These are phyloP conservation scores for Mustela nigripes DNA, from an alignment of 2,113 vertebrate genomes.

Conservation along the genomic window DNA sequence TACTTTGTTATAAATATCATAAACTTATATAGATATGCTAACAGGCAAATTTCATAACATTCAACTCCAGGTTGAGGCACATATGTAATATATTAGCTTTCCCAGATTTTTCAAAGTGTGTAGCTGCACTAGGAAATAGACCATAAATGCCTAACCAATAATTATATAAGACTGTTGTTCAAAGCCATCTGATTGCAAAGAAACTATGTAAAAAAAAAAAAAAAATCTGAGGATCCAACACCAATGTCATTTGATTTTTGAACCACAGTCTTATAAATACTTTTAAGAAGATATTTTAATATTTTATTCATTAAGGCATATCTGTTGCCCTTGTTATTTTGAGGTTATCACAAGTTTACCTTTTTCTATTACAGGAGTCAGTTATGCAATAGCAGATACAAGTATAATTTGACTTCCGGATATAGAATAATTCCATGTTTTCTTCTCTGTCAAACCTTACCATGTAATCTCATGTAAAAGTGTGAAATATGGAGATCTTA, in stretches of 20 bases:
- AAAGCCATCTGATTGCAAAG: neutral
- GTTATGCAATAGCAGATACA: neutral
- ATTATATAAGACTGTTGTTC: neutral
- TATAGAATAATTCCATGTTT: neutral
- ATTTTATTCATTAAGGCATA: slow-evolving; percentile 25
- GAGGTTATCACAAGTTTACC: neutral
- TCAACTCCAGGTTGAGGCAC: neutral
- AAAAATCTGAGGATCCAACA: neutral
- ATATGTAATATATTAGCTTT: neutral
- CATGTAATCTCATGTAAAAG: neutral
- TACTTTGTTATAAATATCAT: neutral
- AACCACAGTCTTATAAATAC: neutral
- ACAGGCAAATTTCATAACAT: neutral
- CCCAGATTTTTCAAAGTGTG: neutral
- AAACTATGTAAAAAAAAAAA: neutral
- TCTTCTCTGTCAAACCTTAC: neutral
- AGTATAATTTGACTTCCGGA: neutral
- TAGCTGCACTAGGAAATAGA: neutral
- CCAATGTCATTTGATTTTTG: neutral
- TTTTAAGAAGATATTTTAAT: neutral
- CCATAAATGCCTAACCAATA: neutral
- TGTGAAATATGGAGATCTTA: neutral
- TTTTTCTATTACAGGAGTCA: neutral
- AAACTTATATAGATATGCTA: neutral
- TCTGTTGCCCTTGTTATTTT: neutral